These are phyloP conservation scores for Hippoglossus stenolepis DNA, from an alignment of 2,113 vertebrate genomes.

Conservation along the genomic window DNA sequence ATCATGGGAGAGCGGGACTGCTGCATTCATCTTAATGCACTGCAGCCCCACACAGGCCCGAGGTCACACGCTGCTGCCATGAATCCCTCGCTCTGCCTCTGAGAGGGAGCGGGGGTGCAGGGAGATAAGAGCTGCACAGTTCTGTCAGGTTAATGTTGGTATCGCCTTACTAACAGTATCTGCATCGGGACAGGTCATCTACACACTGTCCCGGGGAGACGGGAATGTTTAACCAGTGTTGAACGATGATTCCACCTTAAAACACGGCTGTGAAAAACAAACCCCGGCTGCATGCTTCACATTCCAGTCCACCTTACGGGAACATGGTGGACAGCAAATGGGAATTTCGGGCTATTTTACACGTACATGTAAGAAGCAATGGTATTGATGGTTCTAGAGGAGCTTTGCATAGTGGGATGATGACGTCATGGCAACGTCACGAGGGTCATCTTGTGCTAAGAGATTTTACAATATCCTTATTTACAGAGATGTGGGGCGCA, in stretches of 20 bases:
- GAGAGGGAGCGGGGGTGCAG: background rate
- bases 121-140: slow-evolving; percentile 6
- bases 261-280: background rate
- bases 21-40: slow-evolving; percentile 74
- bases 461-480: no score
- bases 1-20: slow-evolving; percentile 57
- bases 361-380: background rate
- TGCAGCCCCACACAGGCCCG: slow-evolving; percentile 53
- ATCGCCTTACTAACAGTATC: slow-evolving; percentile 25
- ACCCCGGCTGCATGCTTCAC: background rate
- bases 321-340: background rate
- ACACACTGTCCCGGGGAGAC: slow-evolving; percentile 1
- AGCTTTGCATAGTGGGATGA: background rate
- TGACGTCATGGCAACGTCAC: background rate
- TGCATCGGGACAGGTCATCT: slow-evolving; percentile 11
- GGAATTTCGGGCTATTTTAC: background rate
- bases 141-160: slow-evolving; percentile 23
- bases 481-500: no score
- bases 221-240: slow-evolving; percentile 7
- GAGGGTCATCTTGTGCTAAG: no score
- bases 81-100: slow-evolving; percentile 22
- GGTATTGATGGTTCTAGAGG: background rate
- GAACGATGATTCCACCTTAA: slow-evolving; percentile 9
- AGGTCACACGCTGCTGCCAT: slow-evolving; percentile 52
- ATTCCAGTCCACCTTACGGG: background rate